These are phyloP conservation scores for Campylomormyrus tamandua DNA, from an alignment of 2,113 vertebrate genomes.

Conservation along the genomic window DNA sequence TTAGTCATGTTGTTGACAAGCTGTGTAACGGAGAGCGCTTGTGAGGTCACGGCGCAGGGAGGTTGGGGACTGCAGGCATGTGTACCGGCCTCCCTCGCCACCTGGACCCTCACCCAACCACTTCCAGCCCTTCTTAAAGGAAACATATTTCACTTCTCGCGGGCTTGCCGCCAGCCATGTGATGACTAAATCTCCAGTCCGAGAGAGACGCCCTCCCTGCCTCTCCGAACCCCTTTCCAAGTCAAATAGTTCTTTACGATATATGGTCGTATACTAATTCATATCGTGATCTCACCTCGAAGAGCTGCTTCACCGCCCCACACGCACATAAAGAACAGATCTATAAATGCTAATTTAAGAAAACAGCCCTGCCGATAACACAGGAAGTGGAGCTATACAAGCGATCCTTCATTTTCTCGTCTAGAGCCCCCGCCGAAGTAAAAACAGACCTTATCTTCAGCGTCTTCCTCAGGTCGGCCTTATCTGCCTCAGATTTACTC, in stretches of 20 bases:
- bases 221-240: neutral
- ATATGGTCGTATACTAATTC: neutral
- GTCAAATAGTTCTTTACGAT: constrained; percentile 8
- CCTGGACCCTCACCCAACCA: neutral
- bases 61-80: neutral
- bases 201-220: neutral
- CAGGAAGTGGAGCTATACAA: neutral
- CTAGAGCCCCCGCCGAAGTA: neutral
- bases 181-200: constrained; percentile 3
- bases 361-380: neutral
- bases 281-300: neutral
- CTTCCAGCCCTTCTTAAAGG: neutral
- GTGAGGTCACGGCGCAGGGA: neutral
- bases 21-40: constrained; percentile 7
- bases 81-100: no score
- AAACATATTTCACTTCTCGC: constrained; percentile 14
- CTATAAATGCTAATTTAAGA: neutral
- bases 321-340: neutral
- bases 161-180: neutral
- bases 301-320: neutral
- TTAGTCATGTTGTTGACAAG: constrained; percentile 20
- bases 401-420: constrained; percentile 8
- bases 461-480: neutral
- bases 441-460: neutral
- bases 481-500: neutral